These are phyloP conservation scores for Enteromius mattozi DNA, from an alignment of 2,797 vertebrate species.

Conservation along the genomic window DNA sequence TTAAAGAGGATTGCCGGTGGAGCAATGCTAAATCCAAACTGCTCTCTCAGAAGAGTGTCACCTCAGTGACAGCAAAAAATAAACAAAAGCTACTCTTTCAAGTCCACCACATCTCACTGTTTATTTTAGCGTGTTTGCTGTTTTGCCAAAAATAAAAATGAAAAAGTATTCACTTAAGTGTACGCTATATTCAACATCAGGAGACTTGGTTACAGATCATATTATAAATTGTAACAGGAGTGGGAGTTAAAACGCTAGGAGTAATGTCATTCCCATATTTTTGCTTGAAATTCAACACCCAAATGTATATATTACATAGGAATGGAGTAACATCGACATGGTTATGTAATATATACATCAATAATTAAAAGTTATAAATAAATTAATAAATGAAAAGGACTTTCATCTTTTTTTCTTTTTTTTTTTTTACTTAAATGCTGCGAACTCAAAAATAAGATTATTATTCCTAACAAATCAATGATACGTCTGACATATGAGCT, in stretches of 20 bases:
- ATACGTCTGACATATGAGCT: neutral
- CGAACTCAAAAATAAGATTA: neutral
- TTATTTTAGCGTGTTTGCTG: neutral
- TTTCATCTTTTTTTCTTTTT: neutral
- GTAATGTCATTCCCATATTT: neutral
- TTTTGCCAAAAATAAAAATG: neutral
- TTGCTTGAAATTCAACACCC: neutral
- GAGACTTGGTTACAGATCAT: neutral
- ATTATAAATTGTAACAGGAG: neutral
- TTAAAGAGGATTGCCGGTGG: conserved; percentile 56
- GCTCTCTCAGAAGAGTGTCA: conserved; percentile 27
- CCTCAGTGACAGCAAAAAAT: neutral
- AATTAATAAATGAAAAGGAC: neutral
- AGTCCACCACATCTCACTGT: neutral
- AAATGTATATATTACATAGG: neutral
- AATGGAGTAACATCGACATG: neutral
- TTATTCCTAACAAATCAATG: neutral
- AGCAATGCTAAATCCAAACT: conserved; percentile 50
- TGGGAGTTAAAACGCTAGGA: neutral
- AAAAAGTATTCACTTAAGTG: neutral
- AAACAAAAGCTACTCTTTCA: neutral
- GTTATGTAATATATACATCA: neutral
- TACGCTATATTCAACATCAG: neutral
- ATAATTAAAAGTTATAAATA: neutral
- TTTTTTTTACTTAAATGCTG: neutral